Evolutionary conservation across 64 coral and sea anemone species (phyloP), one percentile per base, ranked within the genome.

Genomic region (Exaiptasia diaphana): DNA sequence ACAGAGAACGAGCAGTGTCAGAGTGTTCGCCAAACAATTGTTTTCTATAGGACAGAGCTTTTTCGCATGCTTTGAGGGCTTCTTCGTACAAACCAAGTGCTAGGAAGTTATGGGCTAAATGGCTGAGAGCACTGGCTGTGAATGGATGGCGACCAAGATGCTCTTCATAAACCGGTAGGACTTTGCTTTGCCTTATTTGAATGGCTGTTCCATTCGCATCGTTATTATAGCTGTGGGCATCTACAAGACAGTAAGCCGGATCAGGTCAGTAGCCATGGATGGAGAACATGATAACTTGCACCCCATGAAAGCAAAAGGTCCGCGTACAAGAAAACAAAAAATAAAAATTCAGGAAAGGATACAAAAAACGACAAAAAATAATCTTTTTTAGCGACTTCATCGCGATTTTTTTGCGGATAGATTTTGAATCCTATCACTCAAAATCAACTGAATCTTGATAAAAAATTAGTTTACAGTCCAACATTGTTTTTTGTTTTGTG

Each of bases 81-180:
- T 40, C 26, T 0, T 86, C 58, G 40, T 76, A 54, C 3, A 82
- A 37, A 20, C 27, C 30, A 38, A 76, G 42, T 22, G 35, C 53
- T 40, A 41, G 21, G 44, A 80, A 85, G 41, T 80, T 64, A 20
- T 78, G 73, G 8, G 81, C 82, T 27, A 85, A 54, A 4, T 63
- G 52, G 43, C 74, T 85, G 0, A 71, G 64, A 9, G 76, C 77
- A 11, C 81, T 85, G 23, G 89, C 89, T 0, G 74, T 91, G 50
- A 86, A 91, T 38, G 89, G 89, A 50, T 91, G 89, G 0, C 73
- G 31, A 10, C 89, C 82, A 68, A 91, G 81, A 20, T 61, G 15
- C 62, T 64, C 15, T 37, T 14, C 74, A 26, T 91, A 91, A 48
- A 86, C 61, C 18, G 74, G 82, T 15, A 91, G 53, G 4, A 77